Evolutionary conservation across 2,113 vertebrate genomes (phyloP).

Genomic region (Corythaeola cristata): DNA sequence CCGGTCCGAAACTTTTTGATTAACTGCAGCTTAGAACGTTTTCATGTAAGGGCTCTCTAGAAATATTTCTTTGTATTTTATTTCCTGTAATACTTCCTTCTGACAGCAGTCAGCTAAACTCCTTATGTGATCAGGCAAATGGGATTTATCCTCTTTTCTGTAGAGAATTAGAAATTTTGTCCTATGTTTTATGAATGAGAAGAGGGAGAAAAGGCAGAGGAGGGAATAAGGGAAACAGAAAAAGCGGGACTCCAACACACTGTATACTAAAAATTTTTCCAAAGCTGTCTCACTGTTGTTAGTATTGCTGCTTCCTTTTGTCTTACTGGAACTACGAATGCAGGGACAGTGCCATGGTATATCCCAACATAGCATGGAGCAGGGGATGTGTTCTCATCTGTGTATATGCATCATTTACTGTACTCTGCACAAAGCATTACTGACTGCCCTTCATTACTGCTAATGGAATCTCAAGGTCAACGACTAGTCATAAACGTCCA

Average conservation of each 20-base stretch:
- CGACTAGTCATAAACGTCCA: slow-evolving; percentile 70
- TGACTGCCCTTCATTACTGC: slow-evolving; percentile 72
- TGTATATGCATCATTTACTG: slow-evolving; percentile 60
- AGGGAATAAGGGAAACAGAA: background rate
- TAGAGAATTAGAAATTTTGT: background rate
- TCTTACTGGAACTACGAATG: background rate
- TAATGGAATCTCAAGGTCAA: slow-evolving; percentile 81
- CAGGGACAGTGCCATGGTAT: background rate
- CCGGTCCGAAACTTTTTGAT: background rate
- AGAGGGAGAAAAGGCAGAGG: background rate
- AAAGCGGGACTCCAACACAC: background rate
- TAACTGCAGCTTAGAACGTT: background rate
- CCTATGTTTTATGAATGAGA: background rate
- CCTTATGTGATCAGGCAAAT: background rate
- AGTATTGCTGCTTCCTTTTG: background rate
- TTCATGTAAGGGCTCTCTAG: background rate
- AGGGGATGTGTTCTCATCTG: slow-evolving; percentile 1
- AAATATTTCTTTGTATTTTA: background rate
- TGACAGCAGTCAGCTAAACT: background rate
- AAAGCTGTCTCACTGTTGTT: background rate
- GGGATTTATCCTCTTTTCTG: background rate
- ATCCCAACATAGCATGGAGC: background rate
- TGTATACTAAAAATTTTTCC: background rate
- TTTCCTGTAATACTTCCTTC: background rate
- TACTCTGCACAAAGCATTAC: background rate